Evolutionary conservation across 2,797 vertebrate species (phyloP), one percentile per base, ranked within the genome.

Genomic region (Pampus argenteus): DNA sequence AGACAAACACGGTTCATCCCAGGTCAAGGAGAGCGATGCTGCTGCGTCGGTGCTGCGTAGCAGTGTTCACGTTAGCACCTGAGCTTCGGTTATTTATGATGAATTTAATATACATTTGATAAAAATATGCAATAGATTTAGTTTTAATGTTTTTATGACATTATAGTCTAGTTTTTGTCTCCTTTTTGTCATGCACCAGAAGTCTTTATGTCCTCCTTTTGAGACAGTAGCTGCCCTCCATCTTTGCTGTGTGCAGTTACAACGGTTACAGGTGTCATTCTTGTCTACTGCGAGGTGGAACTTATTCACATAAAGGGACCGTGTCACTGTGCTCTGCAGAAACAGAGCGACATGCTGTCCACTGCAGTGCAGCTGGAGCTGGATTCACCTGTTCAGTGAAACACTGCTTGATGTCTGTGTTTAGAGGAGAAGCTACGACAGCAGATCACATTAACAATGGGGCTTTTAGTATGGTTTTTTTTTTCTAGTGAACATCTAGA

Each of bases 1-100:
- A 36, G 34, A 36, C 34, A 36, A 36, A 36, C 34, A 36, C 34
- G 11, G 34, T 36, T 10, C 34, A 36, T 36, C 13, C 34, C 34
- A 13, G 34, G 34, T 36, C 34, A 36, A 36, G 10, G 34, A n/a
- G 34, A 36, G 34, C 13, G 34, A 36, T 36, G 34, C 34, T 11
- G 34, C 34, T 36, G 34, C 4, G 13, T 4, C 2, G 11, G 10
- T 4, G 13, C 34, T 13, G 5, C 34, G 11, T 11, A 36, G 3
- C 13, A 2, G 26, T 57, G 40, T 23, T 65, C 48, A n/a, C 47
- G 67, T 28, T 61, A 62, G 48, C 55, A 62, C 36, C 60, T 50
- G n/a, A n/a, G n/a, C n/a, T n/a, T n/a, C n/a, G n/a, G n/a, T n/a
- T n/a, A n/a, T n/a, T n/a, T n/a, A n/a, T n/a, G n/a, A n/a, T n/a